Conservation (phyloP, 64 coral and sea anemone genomes). For the Dendrophyllia cribrosa region DNA sequence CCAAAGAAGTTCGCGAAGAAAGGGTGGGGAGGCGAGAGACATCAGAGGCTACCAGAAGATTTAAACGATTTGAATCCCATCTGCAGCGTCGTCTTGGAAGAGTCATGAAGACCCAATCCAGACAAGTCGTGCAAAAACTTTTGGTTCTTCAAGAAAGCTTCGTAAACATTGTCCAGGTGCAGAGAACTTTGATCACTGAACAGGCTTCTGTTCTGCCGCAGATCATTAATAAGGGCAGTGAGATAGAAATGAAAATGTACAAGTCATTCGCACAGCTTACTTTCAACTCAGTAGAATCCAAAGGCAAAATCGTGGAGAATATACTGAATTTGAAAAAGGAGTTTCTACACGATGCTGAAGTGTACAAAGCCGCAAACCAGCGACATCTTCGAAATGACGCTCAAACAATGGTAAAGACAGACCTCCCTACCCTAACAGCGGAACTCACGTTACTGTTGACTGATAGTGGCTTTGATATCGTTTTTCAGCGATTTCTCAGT, state of each 20-base stretch:
- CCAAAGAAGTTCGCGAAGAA: neutral
- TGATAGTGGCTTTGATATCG: neutral
- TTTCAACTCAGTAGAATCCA: neutral
- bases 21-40: neutral
- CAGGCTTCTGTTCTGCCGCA: neutral
- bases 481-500: conserved; percentile 40
- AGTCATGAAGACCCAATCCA: conserved; percentile 10
- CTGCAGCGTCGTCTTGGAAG: neutral
- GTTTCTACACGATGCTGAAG: conserved; percentile 8
- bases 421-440: neutral
- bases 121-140: conserved; percentile 9
- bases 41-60: conserved; percentile 7
- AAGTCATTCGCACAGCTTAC: neutral
- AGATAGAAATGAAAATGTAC: neutral
- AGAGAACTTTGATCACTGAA: neutral
- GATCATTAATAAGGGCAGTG: neutral
- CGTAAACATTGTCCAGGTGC: conserved; percentile 31
- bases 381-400: neutral
- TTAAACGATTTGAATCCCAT: neutral
- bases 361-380: neutral
- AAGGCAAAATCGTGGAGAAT: neutral
- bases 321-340: neutral
- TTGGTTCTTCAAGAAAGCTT: conserved; percentile 34
- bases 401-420: conserved; percentile 3
- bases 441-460: neutral